Evolutionary conservation across 30 jellyfish, hydroid and myxozoan genomes (phyloP).

Genomic region (Turritopsis rubra): DNA sequence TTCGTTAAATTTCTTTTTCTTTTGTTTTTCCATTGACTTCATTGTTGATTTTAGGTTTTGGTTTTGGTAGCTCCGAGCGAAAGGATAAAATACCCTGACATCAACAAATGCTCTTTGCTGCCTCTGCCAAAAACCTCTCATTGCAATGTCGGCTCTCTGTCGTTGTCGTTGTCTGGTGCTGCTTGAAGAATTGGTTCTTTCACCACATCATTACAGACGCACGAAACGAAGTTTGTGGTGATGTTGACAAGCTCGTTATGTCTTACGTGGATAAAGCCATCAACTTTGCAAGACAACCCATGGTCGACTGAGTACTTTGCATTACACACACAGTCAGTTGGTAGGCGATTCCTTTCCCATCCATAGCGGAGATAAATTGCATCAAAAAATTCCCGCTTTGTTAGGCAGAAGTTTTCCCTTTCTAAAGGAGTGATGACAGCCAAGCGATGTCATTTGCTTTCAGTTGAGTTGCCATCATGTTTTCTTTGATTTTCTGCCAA

Average conservation of each 20-base stretch:
- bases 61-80: too few species aligned
- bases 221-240: not conserved
- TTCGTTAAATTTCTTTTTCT: not conserved
- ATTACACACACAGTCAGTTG: not conserved
- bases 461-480: too few species aligned
- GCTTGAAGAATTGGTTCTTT: not conserved
- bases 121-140: not conserved
- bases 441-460: too few species aligned
- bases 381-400: too few species aligned
- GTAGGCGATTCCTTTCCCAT: too few species aligned
- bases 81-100: not conserved
- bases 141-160: not conserved
- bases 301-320: not conserved
- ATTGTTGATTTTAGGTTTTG: not conserved
- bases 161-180: not conserved
- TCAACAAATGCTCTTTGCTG: not conserved
- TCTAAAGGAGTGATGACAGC: too few species aligned
- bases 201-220: not conserved
- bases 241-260: not conserved
- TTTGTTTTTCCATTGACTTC: not conserved
- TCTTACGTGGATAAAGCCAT: not conserved
- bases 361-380: too few species aligned
- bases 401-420: too few species aligned
- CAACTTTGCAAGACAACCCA: not conserved
- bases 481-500: too few species aligned